Evolutionary conservation across 2,113 vertebrate genomes (phyloP), one percentile per base, ranked within the genome.

Genomic region (Orcinus orca): DNA sequence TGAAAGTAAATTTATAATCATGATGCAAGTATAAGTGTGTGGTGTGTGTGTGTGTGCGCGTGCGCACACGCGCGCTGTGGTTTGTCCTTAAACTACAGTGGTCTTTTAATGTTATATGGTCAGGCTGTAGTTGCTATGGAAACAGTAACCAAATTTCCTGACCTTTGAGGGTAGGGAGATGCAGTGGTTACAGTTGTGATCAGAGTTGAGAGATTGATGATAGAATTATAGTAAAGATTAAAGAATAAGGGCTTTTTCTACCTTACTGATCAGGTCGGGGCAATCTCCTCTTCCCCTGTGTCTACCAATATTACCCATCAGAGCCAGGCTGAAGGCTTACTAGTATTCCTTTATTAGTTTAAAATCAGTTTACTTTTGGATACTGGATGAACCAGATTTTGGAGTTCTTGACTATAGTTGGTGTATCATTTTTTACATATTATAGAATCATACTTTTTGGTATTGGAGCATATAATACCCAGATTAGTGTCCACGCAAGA

Each of bases 61-160:
- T 0, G 4, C 15, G 0, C 4, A 0, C 0, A 0, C 2, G 0
- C 44, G 0, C 6, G 1, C 38, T 6, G 6, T 71, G 47, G 20
- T 95, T 94, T 77, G 65, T 68, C 53, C 47, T 68, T 93, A 90
- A 81, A 62, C 71, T 74, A 6, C 36, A 44, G 17, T 92, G 89
- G 47, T 60, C 70, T 96, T 96, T 96, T 88, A 89, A 60, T 97
- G 71, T 83, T 73, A 2, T 68, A 20, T 80, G 67, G 58, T 62
- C 67, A 94, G 44, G 53, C 18, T 95, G 14, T 50, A 68, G 96
- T 93, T 97, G 53, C 91, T 93, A 68, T 96, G 62, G 97, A 80
- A 92, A 95, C 67, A 65, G 44, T 62, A 95, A 84, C 33, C 63
- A 89, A 36, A 91, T 93, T 87, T 47, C 44, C 55, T 74, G 55